Base-by-base conservation (phyloP, 2,797 vertebrate genomes). In the Acropternis orthonyx region DNA sequence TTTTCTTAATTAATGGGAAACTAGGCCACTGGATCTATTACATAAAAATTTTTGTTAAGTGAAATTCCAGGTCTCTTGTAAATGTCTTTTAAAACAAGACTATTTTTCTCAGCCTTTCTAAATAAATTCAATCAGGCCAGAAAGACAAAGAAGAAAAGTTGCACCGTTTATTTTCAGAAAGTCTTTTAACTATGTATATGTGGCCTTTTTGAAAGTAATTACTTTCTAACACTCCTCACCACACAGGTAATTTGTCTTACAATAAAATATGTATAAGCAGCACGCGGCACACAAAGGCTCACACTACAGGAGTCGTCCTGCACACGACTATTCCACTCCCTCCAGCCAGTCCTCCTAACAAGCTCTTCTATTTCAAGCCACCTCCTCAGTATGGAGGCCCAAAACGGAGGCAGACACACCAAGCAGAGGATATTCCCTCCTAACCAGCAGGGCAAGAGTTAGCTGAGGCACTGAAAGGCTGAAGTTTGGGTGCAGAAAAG, bases 1-100 rank as follows among this genome's bases (percentile, higher is more conserved):
- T 89, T 85, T 87, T 84, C 68, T 89, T 95, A 97, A 76, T 79
- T 80, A 93, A 95, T n/a, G 36, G 37, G 75, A 94, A 97, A 97
- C 73, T 89, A 92, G 90, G 92, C 76, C 82, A 91, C 90, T 88
- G 36, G 87, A 94, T 76, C 85, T 79, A 85, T 85, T 96, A 96
- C 48, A 92, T 94, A 80, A 95, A 88, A 76, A 24, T 15, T 62
- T 63, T 69, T 73, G 52, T 85, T 91, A 90, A 94, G 91, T 88
- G 78, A 93, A 75, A 97, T 95, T 81, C 94, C 85, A 93, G 81
- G 92, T 67, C 84, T 78, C 48, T 73, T 62, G 55, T 27, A 92
- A 85, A 89, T 52, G 89, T 62, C 91, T 92, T 87, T 92, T 80
- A 85, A 96, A 95, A 89, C 67, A 86, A 73, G 84, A 73, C 52